Percentiles rank a stretch among this genome's conserved stretches.
Evolutionary conservation across 2,888 invertebrate genomes (phyloP).

Genomic region (Melanchra persicariae): DNA sequence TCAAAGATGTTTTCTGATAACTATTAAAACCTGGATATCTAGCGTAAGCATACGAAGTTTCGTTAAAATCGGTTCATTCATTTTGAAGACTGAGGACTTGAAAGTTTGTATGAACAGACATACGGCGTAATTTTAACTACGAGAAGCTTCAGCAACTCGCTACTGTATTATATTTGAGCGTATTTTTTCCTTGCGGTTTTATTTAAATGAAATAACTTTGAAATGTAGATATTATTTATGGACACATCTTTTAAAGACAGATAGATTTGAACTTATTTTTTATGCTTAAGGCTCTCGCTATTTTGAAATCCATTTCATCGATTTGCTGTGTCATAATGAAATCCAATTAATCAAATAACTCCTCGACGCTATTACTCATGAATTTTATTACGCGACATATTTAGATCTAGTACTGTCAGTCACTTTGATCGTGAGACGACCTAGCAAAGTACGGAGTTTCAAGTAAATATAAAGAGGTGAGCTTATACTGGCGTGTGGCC

Average conservation of each 20-base stretch:
- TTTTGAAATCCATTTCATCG: neutral
- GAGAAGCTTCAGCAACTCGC: neutral
- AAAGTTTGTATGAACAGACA: too few relatives aligned
- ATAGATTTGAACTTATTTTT: neutral
- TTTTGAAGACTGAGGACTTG: too few relatives aligned
- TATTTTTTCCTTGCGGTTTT: neutral
- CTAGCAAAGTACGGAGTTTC: neutral
- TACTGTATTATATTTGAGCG: conserved; percentile 2
- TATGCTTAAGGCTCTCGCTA: neutral
- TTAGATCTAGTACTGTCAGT: neutral
- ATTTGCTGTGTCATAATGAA: neutral
- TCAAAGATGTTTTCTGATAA: too few relatives aligned
- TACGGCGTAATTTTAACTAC: conserved; percentile 34
- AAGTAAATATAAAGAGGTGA: neutral
- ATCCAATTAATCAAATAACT: conserved; percentile 4
- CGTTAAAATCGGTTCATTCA: too few relatives aligned
- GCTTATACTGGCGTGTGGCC: neutral
- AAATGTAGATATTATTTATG: neutral
- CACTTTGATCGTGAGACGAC: neutral
- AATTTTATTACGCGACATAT: conserved; percentile 11
- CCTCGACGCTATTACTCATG: neutral
- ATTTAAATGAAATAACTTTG: neutral
- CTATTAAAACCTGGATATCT: too few relatives aligned
- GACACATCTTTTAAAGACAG: neutral
- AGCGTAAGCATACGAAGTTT: too few relatives aligned